Evolutionary conservation across 2,888 invertebrate genomes (phyloP), one percentile per base, ranked within the genome.

Genomic region (Eupeodes luniger): DNA sequence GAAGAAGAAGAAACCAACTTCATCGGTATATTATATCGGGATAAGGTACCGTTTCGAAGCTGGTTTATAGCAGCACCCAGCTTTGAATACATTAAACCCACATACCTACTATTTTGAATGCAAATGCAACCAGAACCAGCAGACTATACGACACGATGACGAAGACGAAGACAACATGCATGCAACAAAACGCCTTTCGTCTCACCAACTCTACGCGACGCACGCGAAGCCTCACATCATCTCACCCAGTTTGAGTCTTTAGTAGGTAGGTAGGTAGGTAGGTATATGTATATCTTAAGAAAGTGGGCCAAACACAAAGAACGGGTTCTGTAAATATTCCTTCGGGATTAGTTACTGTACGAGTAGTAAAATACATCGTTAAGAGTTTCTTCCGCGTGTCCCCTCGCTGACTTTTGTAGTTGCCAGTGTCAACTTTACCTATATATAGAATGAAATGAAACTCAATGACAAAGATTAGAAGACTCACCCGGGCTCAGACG

Each of bases 281-380:
- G 9, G 40, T 40, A 7, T 3, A 5, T 27, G 5, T 27, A n/a
- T 27, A 9, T 40, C 62, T 66, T n/a, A 49, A 27, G 57, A 82
- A 86, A 86, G 82, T 86, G 57, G 78, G 86, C 78, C 86, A 82
- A 69, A 79, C 57, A 86, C 75, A 79, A 82, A 76, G 82, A 86
- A 86, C 86, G 82, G 82, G 86, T 86, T 86, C 78, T 86, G 85
- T 86, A 78, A 79, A 75, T 86, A 86, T 78, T 86, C 82, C 82
- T 70, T 75, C 70, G 82, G 78, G 86, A 86, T 86, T 69, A 79
- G 82, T 82, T 82, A 51, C 74, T 51, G 74, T 55, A 53, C 62
- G 53, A 27, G 27, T 27, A 27, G 27, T 27, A 27, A 57, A 27
- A 27, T 14, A 49, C 64, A 66, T 47, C 61, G 66, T 70, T 62